Evolutionary conservation across 1,140 invertebrate genomes (phyloP), one percentile per base, ranked within the genome.

Genomic region (Harpegnathos saltator): DNA sequence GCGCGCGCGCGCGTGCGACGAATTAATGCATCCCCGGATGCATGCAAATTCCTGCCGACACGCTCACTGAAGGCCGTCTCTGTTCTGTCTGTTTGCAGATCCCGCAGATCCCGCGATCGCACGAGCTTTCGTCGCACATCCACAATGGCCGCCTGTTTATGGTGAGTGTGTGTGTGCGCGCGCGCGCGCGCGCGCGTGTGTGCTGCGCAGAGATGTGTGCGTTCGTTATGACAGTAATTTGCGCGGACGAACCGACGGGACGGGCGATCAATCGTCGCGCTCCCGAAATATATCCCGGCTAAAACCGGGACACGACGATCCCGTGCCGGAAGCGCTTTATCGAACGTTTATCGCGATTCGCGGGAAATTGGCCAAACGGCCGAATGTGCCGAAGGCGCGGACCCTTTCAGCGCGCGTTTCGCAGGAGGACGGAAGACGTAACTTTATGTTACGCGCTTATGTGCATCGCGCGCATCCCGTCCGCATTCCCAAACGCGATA

Each of bases 61-160:
- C 82, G 50, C 71, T 83, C 83, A 24, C 62, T 81, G 19, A 81
- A 33, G 61, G 24, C 68, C 44, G 58, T 72, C 24, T 61, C 82
- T 75, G 68, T 77, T 85, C 78, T 83, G 33, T 89, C 71, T 90
- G 84, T 29, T 91, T 87, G 52, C 91, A 92, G 92, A 90, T 90
- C 77, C 52, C 52, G 50, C n/a, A 29, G 11, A 33, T 29, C 62
- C 62, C 65, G 52, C 33, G 72, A 69, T 54, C 52, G 33, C 50
- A 65, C 52, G 59, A 71, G 68, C 22, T 52, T 75, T 87, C 48
- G 61, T 68, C 84, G 71, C 82, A 29, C 82, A 68, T 89, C 78
- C 92, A 92, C 90, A 90, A 93, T 93, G 92, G 89, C 84, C 83
- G 80, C 29, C 62, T 65, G 72, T 91, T 93, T 92, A 93, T 93